Evolutionary conservation across 30 jellyfish, hydroid and myxozoan species (phyloP).

Genomic region (Aurelia aurita): DNA sequence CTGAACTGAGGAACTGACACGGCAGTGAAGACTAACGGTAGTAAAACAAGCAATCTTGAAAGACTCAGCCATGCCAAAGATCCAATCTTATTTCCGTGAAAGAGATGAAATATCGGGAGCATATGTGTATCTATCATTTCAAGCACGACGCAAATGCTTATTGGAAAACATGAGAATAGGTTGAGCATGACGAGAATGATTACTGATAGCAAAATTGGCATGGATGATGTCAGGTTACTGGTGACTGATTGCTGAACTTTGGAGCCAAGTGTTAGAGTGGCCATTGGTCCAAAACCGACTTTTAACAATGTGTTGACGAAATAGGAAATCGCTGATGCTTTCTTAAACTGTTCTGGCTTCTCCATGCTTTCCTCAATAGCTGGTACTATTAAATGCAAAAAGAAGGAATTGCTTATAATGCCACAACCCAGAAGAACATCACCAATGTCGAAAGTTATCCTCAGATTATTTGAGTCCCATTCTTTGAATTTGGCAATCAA

Average conservation of each 20-base stretch:
- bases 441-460: neutral
- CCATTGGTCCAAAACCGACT: constrained; percentile 30
- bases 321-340: constrained; percentile 22
- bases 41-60: constrained; percentile 32
- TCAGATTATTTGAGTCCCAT: constrained; percentile 46
- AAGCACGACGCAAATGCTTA: constrained; percentile 71
- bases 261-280: constrained; percentile 56
- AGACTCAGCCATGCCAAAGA: constrained; percentile 37
- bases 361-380: constrained; percentile 84
- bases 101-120: constrained; percentile 34
- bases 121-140: constrained; percentile 72
- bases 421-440: constrained; percentile 74
- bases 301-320: constrained; percentile 34
- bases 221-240: constrained; percentile 23
- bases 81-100: constrained; percentile 2
- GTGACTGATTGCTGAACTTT: constrained; percentile 46
- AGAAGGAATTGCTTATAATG: constrained; percentile 43
- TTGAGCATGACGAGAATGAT: constrained; percentile 19
- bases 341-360: constrained; percentile 36
- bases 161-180: constrained; percentile 41
- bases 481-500: constrained; percentile 4
- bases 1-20: constrained; percentile 79
- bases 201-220: constrained; percentile 9
- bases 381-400: constrained; percentile 64
- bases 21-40: constrained; percentile 36